Conservation (phyloP, 2,888 invertebrate species). For the Drosophila melanosoma region DNA sequence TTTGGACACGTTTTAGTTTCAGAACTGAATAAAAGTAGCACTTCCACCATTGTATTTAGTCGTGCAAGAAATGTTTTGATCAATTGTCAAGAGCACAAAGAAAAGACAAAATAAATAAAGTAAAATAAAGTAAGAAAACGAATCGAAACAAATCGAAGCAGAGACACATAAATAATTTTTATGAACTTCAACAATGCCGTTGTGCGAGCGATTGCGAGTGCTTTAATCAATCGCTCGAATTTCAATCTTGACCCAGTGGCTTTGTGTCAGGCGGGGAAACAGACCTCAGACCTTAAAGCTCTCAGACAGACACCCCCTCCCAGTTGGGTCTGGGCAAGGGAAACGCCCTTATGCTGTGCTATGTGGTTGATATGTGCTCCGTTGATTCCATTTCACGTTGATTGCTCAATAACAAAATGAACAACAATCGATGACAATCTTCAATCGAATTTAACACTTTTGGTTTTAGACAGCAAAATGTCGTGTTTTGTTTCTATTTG, state of each 20-base stretch:
- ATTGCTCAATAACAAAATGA: conserved; percentile 35
- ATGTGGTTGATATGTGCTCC: conserved; percentile 18
- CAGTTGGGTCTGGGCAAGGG: conserved; percentile 31
- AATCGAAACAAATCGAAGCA: conserved; percentile 47
- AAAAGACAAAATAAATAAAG: conserved; percentile 4
- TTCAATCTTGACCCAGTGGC: conserved; percentile 75
- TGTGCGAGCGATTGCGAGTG: conserved; percentile 37
- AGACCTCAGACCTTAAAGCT: conserved; percentile 7
- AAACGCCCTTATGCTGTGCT: conserved; percentile 48
- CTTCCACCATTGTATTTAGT: conserved; percentile 27
- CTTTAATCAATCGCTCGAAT: conserved; percentile 74
- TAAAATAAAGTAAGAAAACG: conserved; percentile 34
- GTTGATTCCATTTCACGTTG: conserved; percentile 45
- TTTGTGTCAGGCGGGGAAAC: conserved; percentile 17
- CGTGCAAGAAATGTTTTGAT: conserved; percentile 37
- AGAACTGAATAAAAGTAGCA: neutral
- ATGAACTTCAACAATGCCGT: conserved; percentile 50
- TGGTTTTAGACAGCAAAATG: conserved; percentile 15
- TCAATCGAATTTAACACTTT: conserved; percentile 76
- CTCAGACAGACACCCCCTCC: neutral
- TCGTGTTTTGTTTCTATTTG: conserved; percentile 42
- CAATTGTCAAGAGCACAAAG: conserved; percentile 52
- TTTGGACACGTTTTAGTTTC: neutral
- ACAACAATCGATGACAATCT: conserved; percentile 69
- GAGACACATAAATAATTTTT: conserved; percentile 59